Evolutionary conservation across 2,113 vertebrate genomes (phyloP), one percentile per base, ranked within the genome.

Genomic region (Antigone vipio): DNA sequence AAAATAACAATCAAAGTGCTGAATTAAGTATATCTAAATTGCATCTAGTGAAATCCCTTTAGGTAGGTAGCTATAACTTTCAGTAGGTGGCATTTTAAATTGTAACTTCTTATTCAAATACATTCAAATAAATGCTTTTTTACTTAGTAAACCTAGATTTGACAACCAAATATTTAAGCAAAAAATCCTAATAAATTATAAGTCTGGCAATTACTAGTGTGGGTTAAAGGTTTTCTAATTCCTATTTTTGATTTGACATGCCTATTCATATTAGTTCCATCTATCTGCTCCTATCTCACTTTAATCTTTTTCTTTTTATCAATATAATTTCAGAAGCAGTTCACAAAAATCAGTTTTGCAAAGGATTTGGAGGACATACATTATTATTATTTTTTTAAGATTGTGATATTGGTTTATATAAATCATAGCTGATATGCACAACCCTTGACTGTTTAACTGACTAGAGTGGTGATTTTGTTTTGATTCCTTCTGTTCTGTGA

Each of bases 191-290:
- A 47, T 75, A 38, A 72, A 23, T 23, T 63, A 0, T 38, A 74
- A 55, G 8, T 55, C 34, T 72, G 19, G 9, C 3, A 3, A 8
- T 69, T 50, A 19, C 6, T 23, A 2, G 26, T 13, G 9, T 50
- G 17, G 12, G 32, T 55, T 29, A 2, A 13, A 71, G 58, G 11
- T 40, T 79, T 90, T 59, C 18, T 9, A 38, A 12, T 79, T 62
- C 5, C 8, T 62, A 0, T 30, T 94, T 79, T 66, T 55, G 2
- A n/a, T 75, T 12, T 78, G 42, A 27, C 0, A 2, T 53, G 17
- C 5, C 3, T 66, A 19, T 53, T 93, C 12, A 30, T 34, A 6
- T 50, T 60, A n/a, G 27, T 34, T 72, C 38, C 50, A 27, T 52
- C 76, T 59, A 7, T 55, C 7, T 69, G 2, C 18, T 79, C 4